Evolutionary conservation across 2,113 vertebrate genomes (phyloP).

Genomic region (Himantopus leucocephalus): DNA sequence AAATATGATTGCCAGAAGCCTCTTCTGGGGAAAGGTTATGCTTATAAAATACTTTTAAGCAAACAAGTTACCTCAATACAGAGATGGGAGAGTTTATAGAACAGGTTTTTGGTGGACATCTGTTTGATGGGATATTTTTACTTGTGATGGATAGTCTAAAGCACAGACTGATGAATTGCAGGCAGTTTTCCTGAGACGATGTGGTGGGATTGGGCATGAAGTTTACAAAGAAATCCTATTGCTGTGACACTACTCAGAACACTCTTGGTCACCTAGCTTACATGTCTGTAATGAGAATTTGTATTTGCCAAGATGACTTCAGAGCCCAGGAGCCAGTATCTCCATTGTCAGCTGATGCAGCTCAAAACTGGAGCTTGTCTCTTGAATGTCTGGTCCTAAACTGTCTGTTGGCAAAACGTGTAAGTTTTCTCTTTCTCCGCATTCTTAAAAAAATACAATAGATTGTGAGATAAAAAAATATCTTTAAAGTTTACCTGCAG

Average conservation of each 20-base stretch:
- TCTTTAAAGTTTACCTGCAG: not conserved
- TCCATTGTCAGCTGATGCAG: not conserved
- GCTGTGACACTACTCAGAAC: not conserved
- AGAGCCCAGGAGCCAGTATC: not conserved
- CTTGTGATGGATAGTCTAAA: not conserved
- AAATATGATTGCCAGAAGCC: not conserved
- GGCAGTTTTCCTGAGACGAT: not conserved
- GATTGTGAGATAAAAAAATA: not conserved
- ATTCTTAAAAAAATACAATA: not conserved
- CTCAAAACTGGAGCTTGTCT: not conserved
- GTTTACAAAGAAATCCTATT: not conserved
- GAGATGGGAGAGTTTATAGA: not conserved
- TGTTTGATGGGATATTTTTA: not conserved
- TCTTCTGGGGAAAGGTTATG: not conserved
- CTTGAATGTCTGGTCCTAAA: not conserved
- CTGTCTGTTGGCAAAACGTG: fast-evolving
- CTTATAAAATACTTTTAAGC: not conserved
- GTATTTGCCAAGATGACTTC: not conserved
- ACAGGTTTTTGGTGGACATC: not conserved
- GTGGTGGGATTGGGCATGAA: not conserved
- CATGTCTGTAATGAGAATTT: not conserved
- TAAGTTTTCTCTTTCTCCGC: not conserved
- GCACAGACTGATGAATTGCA: not conserved
- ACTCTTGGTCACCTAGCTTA: not conserved
- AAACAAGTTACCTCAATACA: not conserved